These are phyloP conservation scores for Apotomis capreana DNA, from an alignment of 2,888 invertebrate species.

Conservation along the genomic window DNA sequence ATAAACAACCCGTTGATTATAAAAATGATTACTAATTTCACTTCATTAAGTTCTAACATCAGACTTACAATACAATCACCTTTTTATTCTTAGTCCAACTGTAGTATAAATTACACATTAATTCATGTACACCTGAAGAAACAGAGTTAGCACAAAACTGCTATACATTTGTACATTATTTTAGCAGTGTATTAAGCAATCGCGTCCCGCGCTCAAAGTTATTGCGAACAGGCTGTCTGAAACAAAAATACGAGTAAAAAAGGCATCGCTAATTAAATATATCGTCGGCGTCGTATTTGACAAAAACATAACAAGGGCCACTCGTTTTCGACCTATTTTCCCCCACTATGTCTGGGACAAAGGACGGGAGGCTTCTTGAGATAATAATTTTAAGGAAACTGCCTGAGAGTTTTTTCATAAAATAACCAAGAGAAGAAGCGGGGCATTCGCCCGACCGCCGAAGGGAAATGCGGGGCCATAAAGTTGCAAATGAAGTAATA, in stretches of 20 bases:
- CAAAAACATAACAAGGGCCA: conserved; percentile 55
- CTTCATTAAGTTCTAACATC: too few relatives aligned
- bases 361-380: conserved; percentile 56
- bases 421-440: conserved; percentile 55
- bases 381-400: conserved; percentile 72
- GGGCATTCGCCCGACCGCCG: conserved; percentile 58
- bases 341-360: conserved; percentile 58
- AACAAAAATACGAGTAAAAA: conserved; percentile 48
- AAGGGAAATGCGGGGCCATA: conserved; percentile 68
- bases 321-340: conserved; percentile 56
- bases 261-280: conserved; percentile 56
- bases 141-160: too few relatives aligned
- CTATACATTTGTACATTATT: neutral
- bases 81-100: too few relatives aligned
- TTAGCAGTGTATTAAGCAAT: neutral
- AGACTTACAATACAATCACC: too few relatives aligned
- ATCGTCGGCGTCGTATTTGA: conserved; percentile 56
- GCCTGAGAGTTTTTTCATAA: conserved; percentile 67
- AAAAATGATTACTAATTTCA: too few relatives aligned
- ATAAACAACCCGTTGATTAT: too few relatives aligned
- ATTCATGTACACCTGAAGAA: too few relatives aligned
- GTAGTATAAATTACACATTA: too few relatives aligned
- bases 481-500: conserved; percentile 82
- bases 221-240: conserved; percentile 19
- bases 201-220: conserved; percentile 13